Conservation (phyloP, 2,888 invertebrate species). For the Catocala nupta region DNA sequence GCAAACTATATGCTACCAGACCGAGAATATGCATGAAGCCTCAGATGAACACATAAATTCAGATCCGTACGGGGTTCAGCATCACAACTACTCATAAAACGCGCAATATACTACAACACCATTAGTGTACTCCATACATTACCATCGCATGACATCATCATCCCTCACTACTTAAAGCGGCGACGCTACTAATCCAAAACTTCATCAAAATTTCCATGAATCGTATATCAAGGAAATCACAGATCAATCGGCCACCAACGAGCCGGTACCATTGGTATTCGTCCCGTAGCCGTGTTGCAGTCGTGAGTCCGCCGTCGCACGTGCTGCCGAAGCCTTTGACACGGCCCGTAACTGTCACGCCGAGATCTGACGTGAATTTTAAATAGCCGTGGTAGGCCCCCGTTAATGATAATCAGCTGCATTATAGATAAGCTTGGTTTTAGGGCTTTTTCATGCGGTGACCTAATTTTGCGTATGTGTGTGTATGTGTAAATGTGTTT, state of each 20-base stretch:
- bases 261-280: slow-evolving; percentile 45
- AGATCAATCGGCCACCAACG: slow-evolving; percentile 41
- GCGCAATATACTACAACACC: no score
- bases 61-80: no score
- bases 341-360: slow-evolving; percentile 56
- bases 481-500: background rate
- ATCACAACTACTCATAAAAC: no score
- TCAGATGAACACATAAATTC: no score
- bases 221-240: slow-evolving; percentile 27
- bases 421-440: slow-evolving; percentile 47
- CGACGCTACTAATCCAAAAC: background rate
- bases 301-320: slow-evolving; percentile 43
- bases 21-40: no score
- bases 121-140: no score
- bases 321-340: slow-evolving; percentile 53
- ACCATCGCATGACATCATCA: no score
- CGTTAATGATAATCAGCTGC: slow-evolving; percentile 46
- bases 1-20: no score
- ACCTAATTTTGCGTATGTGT: slow-evolving; percentile 31
- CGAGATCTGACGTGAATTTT: slow-evolving; percentile 57
- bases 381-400: slow-evolving; percentile 52
- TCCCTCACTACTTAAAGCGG: no score
- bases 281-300: slow-evolving; percentile 26
- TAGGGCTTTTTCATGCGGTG: slow-evolving; percentile 39
- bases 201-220: slow-evolving; percentile 28